Evolutionary conservation across 2,797 vertebrate species (phyloP), one percentile per base, ranked within the genome.

Genomic region (Serranus cabrilla): DNA sequence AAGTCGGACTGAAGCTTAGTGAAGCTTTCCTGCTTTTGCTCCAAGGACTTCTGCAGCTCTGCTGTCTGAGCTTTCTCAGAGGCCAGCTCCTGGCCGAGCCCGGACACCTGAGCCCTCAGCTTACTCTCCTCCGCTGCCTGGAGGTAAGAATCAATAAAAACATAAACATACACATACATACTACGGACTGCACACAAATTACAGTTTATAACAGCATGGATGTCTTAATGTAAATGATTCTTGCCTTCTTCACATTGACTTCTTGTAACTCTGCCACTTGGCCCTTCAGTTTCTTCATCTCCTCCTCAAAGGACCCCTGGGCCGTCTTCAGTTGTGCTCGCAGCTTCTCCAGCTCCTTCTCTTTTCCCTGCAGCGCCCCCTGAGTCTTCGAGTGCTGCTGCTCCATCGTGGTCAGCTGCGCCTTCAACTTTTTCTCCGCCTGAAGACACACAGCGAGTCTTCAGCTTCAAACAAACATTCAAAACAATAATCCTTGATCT

Each of bases 1-100:
- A 95, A 91, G 79, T 99, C 96, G 0, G 97, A 95, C 82, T 99
- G 98, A 54, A 99, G 93, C 71, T 95, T 94, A 43, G 85, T 85
- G 58, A 96, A 74, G 69, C 84, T 93, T 67, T 94, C 94, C 75
- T 97, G 94, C 77, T 91, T 93, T 87, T 92, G 92, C 65, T 96
- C 93, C 42, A 92, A 89, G 25, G 77, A 70, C 70, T 95, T 95
- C 78, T 97, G 95, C 42, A 98, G 81, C 34, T 96, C 94, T 11
- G 85, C 81, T 20, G 92, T 60, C 57, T 91, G 96, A 73, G 83
- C 93, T 84, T 89, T 97, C 89, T 97, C 96, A 27, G 92, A 80
- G 47, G 70, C 78, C 76, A 98, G 91, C 55, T 97, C 95, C 87
- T 96, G 93, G 47, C 85, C 83, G 51, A 97, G 91, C 2, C 90